Evolutionary conservation across 2,113 vertebrate species (phyloP), one percentile per base, ranked within the genome.

Genomic region (Grus americana): DNA sequence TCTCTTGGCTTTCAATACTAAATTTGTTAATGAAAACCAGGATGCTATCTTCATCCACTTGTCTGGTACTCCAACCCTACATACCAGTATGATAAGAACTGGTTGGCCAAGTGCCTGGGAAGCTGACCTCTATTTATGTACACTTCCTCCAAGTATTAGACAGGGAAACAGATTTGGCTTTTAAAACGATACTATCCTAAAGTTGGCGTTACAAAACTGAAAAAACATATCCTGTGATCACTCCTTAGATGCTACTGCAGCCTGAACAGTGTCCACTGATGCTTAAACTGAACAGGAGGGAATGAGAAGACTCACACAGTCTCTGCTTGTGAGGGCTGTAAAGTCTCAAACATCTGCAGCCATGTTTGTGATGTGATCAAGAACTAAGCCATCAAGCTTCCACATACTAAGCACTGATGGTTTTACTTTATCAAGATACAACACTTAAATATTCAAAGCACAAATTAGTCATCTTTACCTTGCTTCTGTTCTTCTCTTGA

Each of bases 401-500:
- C 52, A 84, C 12, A 59, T 24, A 52, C 26, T 49, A 74, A 79
- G n/a, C 54, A 70, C 7, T 62, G 38, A 75, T 38, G 24, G 27
- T 73, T 81, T 83, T 32, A 84, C 44, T 62, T 93, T 30, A 85
- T 29, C 76, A 88, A 90, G 32, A 83, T 24, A 21, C 17, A 93
- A 70, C 1, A 11, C n/a, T 85, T 75, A 52, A 88, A 93, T 36
- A 85, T 49, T 55, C 74, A 86, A 91, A 93, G 80, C 40, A 79
- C 61, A 94, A 75, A 59, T 74, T n/a, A 72, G 62, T 83, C 68
- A 86, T 90, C 58, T 88, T 96, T 97, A 99, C 99, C 98, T 99
- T 99, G 96, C 92, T 98, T 96, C 97, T 99, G 75, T 61, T 97
- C 91, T 98, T 98, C 55, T 99, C 99, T 94, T 99, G 98, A 90